Evolutionary conservation across 2,888 invertebrate species (phyloP), one percentile per base, ranked within the genome.

Genomic region (Prenolepis imparis): DNA sequence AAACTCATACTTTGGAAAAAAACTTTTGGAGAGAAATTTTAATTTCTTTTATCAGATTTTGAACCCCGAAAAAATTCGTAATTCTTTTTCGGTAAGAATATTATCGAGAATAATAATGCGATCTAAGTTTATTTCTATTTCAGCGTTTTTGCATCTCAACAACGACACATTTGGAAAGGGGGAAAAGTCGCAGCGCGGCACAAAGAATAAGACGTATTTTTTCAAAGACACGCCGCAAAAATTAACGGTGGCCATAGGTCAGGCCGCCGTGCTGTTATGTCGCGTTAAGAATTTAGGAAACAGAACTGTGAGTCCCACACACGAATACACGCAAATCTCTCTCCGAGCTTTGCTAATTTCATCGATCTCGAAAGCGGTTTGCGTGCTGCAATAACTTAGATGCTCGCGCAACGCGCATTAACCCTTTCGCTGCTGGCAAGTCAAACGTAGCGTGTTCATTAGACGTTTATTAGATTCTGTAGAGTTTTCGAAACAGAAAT

Each of bases 221-320:
- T 97, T 97, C 94, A 97, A 97, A 94, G 96, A 97, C 84, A 97
- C 97, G 6, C 96, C 97, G 0, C 95, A 97, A 81, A 98, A 98
- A 95, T 97, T 98, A 88, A 97, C 98, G 3, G 96, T 97, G 24
- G 97, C 98, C 66, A 97, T 98, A 24, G 98, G 98, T 3, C 98
- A 98, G 94, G 96, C 97, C 0, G 97, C 97, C 28, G 95, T 97
- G 88, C 95, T 98, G 88, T 96, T 97, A 91, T 98, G 98, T 94
- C 96, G 97, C 57, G 98, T 98, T 70, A 98, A 97, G 93, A 97
- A 98, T 94, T 97, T 97, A 93, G 98, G 97, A 75, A 97, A 98
- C 94, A 96, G 97, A 94, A 98, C 98, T 94, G 98, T 98, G 94
- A 96, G 97, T 95, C 67, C 83, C 80, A 57, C 18, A 8, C 28